Evolutionary conservation across 37 sponge, comb jelly and placozoan species (phyloP), one percentile per base, ranked within the genome.

Genomic region (Chondrosia reniformis): DNA sequence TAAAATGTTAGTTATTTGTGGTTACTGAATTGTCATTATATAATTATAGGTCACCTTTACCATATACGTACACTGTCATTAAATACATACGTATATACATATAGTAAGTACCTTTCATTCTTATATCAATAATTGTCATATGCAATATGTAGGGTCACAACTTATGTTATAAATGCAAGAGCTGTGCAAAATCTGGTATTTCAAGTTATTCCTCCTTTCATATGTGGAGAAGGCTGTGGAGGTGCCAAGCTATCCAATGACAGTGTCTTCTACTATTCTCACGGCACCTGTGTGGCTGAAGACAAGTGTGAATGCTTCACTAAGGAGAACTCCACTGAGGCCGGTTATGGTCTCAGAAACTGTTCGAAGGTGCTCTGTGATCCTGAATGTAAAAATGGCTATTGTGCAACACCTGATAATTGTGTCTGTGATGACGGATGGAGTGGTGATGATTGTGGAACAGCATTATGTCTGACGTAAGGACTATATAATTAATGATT

Each of bases 321-420:
- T n/a, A 82, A 82, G 64, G 36, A 28, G 17, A 56, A 56, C 45
- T 43, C 75, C 22, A 40, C 57, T 21, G 82, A 85, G 49, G 49
- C 62, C 32, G 86, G 80, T 12, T 85, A 85, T 85, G 86, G 79
- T 4, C 58, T 79, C n/a, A 57, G 30, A 55, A 55, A 73, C 37
- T 85, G 86, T 43, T 74, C 79, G 33, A 79, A 85, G 65, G 67
- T 80, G 31, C 81, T 85, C 67, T 85, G 86, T 43, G 59, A 80
- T 54, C 86, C 86, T 38, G 79, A 79, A 65, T 85, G 86, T 55
- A 79, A 80, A 55, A 74, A 85, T 27, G 82, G 82, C 46, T 74
- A 82, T 19, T 82, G 82, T 74, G 19, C 28, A 45, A 82, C 75
- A 9, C 82, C 82, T 62, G 82, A 82, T 30, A 58, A 73, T 17